Conservation (phyloP, 2,888 invertebrate species). For the Meganola albula region DNA sequence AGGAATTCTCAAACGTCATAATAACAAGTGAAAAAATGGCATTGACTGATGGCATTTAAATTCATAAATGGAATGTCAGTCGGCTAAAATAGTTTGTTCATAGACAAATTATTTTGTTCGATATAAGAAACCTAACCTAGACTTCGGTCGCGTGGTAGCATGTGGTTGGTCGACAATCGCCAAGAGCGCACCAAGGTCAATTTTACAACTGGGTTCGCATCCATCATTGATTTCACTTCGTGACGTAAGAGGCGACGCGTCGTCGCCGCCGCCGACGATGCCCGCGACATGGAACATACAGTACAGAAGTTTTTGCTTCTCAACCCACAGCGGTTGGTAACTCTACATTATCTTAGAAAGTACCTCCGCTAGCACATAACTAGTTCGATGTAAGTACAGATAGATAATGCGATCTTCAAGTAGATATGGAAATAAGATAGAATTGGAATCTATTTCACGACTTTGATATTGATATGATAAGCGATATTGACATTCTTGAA, state of each 20-base stretch:
- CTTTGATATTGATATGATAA: conserved; percentile 10
- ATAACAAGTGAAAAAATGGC: no score
- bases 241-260: conserved; percentile 52
- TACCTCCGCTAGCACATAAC: conserved; percentile 22
- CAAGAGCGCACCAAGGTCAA: conserved; percentile 58
- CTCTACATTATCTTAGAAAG: conserved; percentile 30
- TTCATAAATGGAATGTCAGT: conserved; percentile 27
- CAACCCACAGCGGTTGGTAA: conserved; percentile 33
- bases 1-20: no score
- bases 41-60: conserved; percentile 20
- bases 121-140: no score
- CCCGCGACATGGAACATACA: conserved; percentile 42
- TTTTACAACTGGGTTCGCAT: conserved; percentile 60
- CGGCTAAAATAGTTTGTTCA: no score
- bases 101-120: no score
- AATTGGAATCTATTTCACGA: conserved; percentile 18
- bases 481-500: conserved; percentile 6
- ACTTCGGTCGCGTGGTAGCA: conserved; percentile 24
- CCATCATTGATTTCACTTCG: conserved; percentile 68
- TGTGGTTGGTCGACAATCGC: conserved; percentile 24
- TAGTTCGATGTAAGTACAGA: conserved; percentile 27
- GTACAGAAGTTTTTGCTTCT: conserved; percentile 47
- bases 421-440: conserved; percentile 20
- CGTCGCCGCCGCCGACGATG: conserved; percentile 27
- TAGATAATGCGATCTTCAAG: conserved; percentile 21